These are phyloP conservation scores for Mechanitis messenoides DNA, from an alignment of 2,888 invertebrate species.

Conservation along the genomic window DNA sequence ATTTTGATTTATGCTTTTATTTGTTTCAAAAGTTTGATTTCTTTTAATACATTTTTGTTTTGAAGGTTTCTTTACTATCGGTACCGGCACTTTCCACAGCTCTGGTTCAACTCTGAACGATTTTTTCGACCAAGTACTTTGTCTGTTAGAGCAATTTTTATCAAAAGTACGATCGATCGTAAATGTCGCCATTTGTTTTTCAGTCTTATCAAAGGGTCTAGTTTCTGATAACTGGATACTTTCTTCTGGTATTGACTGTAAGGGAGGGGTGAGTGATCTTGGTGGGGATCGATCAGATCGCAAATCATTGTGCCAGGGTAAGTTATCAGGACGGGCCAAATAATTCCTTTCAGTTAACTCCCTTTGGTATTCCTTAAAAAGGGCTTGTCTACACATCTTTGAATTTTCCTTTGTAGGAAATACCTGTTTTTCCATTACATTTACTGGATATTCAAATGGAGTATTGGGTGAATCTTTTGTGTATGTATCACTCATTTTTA, in stretches of 20 bases:
- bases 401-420: slow-evolving; percentile 46
- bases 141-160: slow-evolving; percentile 40
- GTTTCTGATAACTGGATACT: slow-evolving; percentile 51
- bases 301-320: slow-evolving; percentile 54
- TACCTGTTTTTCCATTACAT: slow-evolving; percentile 42
- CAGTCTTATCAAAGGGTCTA: slow-evolving; percentile 50
- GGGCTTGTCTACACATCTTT: slow-evolving; percentile 57
- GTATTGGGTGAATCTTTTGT: slow-evolving; percentile 69
- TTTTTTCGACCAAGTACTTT: slow-evolving; percentile 63
- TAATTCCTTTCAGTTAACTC: slow-evolving; percentile 44
- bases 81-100: slow-evolving; percentile 59
- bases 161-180: slow-evolving; percentile 67
- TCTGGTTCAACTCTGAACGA: slow-evolving; percentile 53
- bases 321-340: slow-evolving; percentile 42
- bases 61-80: slow-evolving; percentile 42
- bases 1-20: slow-evolving; percentile 65
- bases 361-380: slow-evolving; percentile 59
- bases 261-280: slow-evolving; percentile 57
- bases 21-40: slow-evolving; percentile 49
- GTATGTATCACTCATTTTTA: slow-evolving; percentile 64
- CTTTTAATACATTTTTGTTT: slow-evolving; percentile 45
- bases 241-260: slow-evolving; percentile 73
- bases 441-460: slow-evolving; percentile 43
- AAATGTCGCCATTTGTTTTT: slow-evolving; percentile 56
- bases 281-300: slow-evolving; percentile 55